Evolutionary conservation across 2,888 invertebrate genomes (phyloP), one percentile per base, ranked within the genome.

Genomic region (Euclidia mi): DNA sequence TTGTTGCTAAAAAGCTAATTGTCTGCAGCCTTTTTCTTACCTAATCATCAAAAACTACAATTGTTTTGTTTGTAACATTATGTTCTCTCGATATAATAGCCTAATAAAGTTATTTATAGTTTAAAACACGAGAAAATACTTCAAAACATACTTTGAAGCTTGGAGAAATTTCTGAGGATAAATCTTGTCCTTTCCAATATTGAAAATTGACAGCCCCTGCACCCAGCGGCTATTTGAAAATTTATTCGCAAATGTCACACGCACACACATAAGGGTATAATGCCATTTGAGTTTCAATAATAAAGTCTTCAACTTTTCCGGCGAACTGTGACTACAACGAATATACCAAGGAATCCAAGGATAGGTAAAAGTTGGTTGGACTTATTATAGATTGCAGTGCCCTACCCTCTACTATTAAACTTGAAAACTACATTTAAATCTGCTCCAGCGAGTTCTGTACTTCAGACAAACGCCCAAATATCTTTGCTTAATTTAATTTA

Each of bases 1-100:
- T 68, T 60, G 53, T 55, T 75, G 64, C 65, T 71, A 76, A 76
- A 77, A 76, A 77, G 69, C 65, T 77, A 80, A 82, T 78, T 75
- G 61, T 65, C 65, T 41, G 45, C 41, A 45, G 43, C 44, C 35
- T 56, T 65, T 58, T 51, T 59, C 47, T 57, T 28, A 57, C 46
- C 12, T 58, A 15, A 3, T 43, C 15, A 12, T 18, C 12, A 20
- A 35, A n/a, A 3, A 3, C 17, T 15, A 10, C 14, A 15, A 4
- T 32, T n/a, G 3, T 31, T 18, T 14, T 9, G 6, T 37, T 7
- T 2, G 3, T 15, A 12, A 34, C 6, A 9, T 2, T n/a, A n/a
- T n/a, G n/a, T n/a, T n/a, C n/a, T n/a, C n/a, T n/a, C n/a, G n/a
- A n/a, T n/a, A n/a, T n/a, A n/a, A n/a, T n/a, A n/a, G n/a, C n/a